Evolutionary conservation across 2,113 vertebrate genomes (phyloP).

Genomic region (cattle (Bos taurus)): DNA sequence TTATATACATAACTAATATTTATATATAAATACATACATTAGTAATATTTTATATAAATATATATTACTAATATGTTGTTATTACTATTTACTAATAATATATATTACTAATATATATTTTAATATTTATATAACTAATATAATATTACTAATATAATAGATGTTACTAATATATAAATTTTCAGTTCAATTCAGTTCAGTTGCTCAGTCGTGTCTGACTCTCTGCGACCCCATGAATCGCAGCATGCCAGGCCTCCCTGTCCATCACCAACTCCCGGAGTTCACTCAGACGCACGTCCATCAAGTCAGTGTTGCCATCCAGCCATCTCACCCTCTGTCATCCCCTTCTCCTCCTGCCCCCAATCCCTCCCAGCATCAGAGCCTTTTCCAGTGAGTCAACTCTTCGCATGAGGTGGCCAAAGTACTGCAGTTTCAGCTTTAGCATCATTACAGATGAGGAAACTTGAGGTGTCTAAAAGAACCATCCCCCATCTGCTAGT

Average conservation of each 20-base stretch:
- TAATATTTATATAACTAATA: background rate
- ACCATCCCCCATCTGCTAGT: background rate
- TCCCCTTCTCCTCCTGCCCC: too few species aligned
- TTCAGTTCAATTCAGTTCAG: background rate
- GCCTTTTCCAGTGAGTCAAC: too few species aligned
- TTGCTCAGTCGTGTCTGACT: too few species aligned
- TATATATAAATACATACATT: background rate
- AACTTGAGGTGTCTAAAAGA: background rate
- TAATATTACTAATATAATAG: background rate
- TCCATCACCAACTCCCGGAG: too few species aligned
- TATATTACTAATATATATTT: background rate
- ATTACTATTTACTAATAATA: background rate
- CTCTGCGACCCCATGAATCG: too few species aligned
- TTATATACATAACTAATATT: background rate
- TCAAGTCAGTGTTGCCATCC: too few species aligned
- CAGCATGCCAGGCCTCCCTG: too few species aligned
- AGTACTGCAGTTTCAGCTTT: too few species aligned
- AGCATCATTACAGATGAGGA: background rate
- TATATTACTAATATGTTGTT: background rate
- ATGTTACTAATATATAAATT: background rate
- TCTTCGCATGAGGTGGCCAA: too few species aligned
- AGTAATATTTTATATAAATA: background rate
- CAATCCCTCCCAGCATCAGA: too few species aligned
- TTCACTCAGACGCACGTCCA: too few species aligned
- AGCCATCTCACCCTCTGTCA: too few species aligned